Conservation (phyloP, 2,888 invertebrate species). For the Chrysotoxum bicinctum region DNA sequence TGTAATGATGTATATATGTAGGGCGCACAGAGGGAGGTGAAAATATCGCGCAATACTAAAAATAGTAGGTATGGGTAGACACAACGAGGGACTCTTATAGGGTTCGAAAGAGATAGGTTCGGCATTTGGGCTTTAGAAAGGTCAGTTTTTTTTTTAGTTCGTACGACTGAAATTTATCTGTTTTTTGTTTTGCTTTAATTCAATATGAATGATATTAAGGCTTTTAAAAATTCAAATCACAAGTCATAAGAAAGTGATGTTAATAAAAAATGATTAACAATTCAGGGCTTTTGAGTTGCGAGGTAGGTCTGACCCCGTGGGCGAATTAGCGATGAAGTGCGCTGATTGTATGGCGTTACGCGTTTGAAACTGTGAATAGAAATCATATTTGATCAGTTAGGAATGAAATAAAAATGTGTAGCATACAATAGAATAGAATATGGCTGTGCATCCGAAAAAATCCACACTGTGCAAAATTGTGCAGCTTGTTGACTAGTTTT, state of each 20-base stretch:
- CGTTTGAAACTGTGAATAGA: no score
- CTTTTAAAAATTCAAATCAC: not conserved
- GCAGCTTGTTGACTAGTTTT: no score
- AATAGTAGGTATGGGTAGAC: not conserved
- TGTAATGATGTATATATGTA: not conserved
- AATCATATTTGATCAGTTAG: no score
- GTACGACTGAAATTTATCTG: not conserved
- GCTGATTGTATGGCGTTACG: no score
- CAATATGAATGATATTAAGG: not conserved
- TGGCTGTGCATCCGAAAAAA: no score
- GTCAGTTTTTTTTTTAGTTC: not conserved
- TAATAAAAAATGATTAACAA: not conserved
- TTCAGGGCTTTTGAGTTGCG: no score
- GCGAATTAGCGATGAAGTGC: no score
- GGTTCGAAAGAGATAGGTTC: not conserved
- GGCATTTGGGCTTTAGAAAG: not conserved
- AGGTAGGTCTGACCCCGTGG: no score
- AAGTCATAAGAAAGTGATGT: not conserved
- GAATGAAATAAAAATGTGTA: no score
- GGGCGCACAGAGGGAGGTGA: not conserved
- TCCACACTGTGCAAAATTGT: no score
- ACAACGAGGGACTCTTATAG: not conserved
- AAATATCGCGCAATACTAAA: slow-evolving; percentile 10
- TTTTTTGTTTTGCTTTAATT: not conserved
- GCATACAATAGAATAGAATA: no score